Base-by-base conservation (phyloP, 2,797 vertebrate species). In the Chrysolophus pictus region DNA sequence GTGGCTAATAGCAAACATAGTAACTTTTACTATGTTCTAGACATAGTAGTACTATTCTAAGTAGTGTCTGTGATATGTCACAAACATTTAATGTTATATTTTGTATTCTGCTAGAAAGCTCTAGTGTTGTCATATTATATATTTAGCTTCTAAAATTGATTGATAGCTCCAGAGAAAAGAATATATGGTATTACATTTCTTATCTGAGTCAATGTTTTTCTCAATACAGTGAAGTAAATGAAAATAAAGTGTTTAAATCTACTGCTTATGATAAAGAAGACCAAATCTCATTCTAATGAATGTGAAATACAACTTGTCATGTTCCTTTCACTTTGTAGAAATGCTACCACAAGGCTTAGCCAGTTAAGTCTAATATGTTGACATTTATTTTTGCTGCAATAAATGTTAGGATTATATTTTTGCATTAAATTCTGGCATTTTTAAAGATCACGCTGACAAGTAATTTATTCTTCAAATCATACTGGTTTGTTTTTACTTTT, bases 361-460 rank as follows among this genome's bases (percentile, higher is more conserved):
- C 97, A 96, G 97, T 98, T 98, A 97, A 97, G 96, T 97, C 97
- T 98, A 98, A 98, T 97, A 97, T 97, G 97, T 97, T 98, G 97
- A 97, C 97, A 98, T 98, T 98, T 98, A 98, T 98, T 98, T 98
- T 98, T 97, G 93, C 96, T 96, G 97, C 96, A 98, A 97, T 98
- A 98, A 98, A 97, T 98, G 97, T 97, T 98, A 97, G 97, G 97
- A 98, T 98, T 98, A 98, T 98, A 98, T 97, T 97, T 98, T 98
- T 98, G 96, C 96, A 97, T 98, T 98, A 98, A 98, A 97, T 97
- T 98, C 95, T 98, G 97, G 97, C 97, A 97, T 97, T 98, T 98
- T 98, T 97, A 98, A 98, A 98, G 97, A 98, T 98, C 97, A 98
- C 56, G n/a, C 96, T 97, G 98, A 98, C 98, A 98, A 98, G 97